phyloP scores from a whole-genome alignment of 2,888 invertebrate genomes.

The Brachylomia viminalis region DNA sequence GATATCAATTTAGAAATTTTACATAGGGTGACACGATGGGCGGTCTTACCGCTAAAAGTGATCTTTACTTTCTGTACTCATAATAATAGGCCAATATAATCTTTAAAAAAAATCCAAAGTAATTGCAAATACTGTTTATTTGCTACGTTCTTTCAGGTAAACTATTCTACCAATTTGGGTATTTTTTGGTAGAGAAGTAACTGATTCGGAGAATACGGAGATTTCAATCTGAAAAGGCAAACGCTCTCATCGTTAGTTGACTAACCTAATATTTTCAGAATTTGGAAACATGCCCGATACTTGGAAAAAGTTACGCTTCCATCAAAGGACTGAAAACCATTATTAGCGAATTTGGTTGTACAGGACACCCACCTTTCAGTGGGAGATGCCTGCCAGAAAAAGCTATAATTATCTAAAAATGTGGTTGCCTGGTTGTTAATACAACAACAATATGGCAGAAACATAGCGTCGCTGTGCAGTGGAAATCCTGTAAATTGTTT shows the following conservation, averaged over 20 bases:
- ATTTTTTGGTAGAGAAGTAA: background rate
- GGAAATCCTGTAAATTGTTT: no score
- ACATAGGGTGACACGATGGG: background rate
- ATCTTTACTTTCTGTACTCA: background rate
- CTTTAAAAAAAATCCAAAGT: background rate
- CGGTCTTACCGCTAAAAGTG: background rate
- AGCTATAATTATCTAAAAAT: background rate
- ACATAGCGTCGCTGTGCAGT: background rate
- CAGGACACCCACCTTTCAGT: background rate
- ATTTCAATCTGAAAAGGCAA: background rate
- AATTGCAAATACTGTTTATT: background rate
- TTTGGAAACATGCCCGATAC: background rate
- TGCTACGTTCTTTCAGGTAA: background rate
- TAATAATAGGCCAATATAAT: background rate
- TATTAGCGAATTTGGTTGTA: background rate
- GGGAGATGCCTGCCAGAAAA: background rate
- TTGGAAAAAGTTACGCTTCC: background rate
- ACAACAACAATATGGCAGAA: background rate
- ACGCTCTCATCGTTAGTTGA: background rate
- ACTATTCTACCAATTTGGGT: background rate
- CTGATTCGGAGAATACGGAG: no score
- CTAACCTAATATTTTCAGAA: background rate
- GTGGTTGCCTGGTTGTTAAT: background rate
- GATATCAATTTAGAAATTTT: background rate
- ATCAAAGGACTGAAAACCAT: background rate